Base-by-base conservation (phyloP, 2,888 invertebrate genomes). In the Muscina levida region DNA sequence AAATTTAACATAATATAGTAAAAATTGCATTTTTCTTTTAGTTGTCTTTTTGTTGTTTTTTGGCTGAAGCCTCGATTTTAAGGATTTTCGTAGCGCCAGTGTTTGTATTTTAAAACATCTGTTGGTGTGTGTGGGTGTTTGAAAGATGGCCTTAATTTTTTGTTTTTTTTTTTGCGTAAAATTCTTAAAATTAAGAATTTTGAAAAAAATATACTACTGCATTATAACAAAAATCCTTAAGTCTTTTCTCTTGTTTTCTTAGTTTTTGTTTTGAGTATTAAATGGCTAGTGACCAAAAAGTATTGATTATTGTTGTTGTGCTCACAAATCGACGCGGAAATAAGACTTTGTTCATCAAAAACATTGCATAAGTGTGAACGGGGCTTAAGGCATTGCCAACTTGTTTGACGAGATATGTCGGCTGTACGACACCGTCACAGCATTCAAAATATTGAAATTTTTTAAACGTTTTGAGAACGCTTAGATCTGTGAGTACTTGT, bases 171-270 rank as follows among this genome's bases (percentile, higher is more conserved):
- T 77, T 82, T 78, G 15, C 56, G 72, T 72, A 75, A 79, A 79
- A 79, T 79, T 79, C 79, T 79, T 31, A 59, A 79, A 2, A 10
- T 19, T 19, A 81, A 81, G 77, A 79, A 79, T 79, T n/a, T 79
- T 76, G 24, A 56, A 53, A 65, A 79, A 79, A 79, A 75, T 75
- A 71, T 68, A 44, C n/a, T n/a, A n/a, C n/a, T n/a, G n/a, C n/a
- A n/a, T n/a, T n/a, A n/a, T n/a, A 24, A 13, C 10, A 5, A 67
- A 19, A 22, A 19, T 48, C 48, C 48, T 48, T 19, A 39, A 44
- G 68, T 68, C 62, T 73, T 73, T 26, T 68, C n/a, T 19, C 4
- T 2, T 48, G 6, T n/a, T n/a, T n/a, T 68, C 62, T 73, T 73
- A 37, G 59, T 10, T 19, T 2, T 2, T 48, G 6, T 24, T 3